phyloP scores from a whole-genome alignment of 2,113 vertebrate genomes.

The Vidua macroura region DNA sequence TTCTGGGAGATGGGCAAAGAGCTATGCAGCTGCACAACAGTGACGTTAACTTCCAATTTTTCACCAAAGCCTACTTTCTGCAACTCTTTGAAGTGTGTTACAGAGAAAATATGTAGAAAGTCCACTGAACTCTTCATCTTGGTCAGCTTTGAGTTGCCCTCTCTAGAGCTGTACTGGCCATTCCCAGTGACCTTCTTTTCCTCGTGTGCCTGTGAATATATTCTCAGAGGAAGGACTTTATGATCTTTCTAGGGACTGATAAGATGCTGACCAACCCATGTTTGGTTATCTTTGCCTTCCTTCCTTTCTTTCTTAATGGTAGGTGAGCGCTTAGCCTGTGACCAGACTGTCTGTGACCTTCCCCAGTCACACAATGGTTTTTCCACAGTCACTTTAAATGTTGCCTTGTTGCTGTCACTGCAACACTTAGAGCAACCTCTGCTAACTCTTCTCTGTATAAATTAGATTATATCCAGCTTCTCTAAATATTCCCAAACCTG shows the following conservation, averaged over 20 bases:
- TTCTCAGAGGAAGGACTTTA: neutral
- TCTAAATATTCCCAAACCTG: neutral
- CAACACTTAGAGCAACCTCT: neutral
- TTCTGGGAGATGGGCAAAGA: neutral
- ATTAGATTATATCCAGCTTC: neutral
- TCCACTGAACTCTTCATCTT: neutral
- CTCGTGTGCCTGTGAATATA: neutral
- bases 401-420: neutral
- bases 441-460: neutral
- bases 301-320: neutral
- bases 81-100: neutral
- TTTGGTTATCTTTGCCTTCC: neutral
- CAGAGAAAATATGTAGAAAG: neutral
- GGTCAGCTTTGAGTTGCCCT: neutral
- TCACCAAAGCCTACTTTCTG: neutral
- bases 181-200: neutral
- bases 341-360: neutral
- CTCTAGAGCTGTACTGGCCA: neutral
- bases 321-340: neutral
- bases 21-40: neutral
- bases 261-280: neutral
- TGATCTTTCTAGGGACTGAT: neutral
- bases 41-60: neutral
- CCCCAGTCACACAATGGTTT: neutral
- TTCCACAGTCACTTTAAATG: neutral